Base-by-base conservation (phyloP, 2,113 vertebrate genomes). In the Neogale vison region DNA sequence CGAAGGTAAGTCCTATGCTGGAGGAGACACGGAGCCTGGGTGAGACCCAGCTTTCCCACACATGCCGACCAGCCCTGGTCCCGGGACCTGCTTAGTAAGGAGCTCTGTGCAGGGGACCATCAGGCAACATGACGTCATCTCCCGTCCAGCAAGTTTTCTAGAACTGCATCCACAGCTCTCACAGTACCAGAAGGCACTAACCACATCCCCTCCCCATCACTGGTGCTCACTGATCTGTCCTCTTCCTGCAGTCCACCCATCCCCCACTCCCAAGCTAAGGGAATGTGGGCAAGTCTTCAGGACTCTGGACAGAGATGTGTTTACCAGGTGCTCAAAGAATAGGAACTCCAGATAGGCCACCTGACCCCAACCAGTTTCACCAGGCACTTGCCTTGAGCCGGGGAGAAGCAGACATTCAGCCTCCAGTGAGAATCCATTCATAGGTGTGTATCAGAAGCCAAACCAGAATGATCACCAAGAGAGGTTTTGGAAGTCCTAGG, bases 401-500 rank as follows among this genome's bases (percentile, higher is more conserved):
- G 39, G 4, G 7, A 90, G 80, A 34, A 88, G 31, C 34, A 61
- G 50, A 88, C 7, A 5, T 36, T 36, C 23, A n/a, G 21, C 59
- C 31, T 89, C 71, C 31, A 50, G 80, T 42, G n/a, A 85, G 13
- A 59, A 61, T n/a, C 59, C 10, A 7, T 52, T 90, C 39, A 55
- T 7, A 45, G 42, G 77, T 85, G n/a, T 7, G 24, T 94, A 95
- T 96, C 52, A 72, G 87, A 95, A 91, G 63, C 47, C 80, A 90
- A 92, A 59, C 14, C 65, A 89, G 47, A 39, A 81, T 20, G 50
- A 89, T 80, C 50, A 42, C 6, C 20, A 11, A 15, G 50, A 90
- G 17, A 77, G 24, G 5, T 65, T 80, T 36, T 13, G 61, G 55
- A 42, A 31, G 18, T 59, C 80, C 93, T 84, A 29, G 81, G 50